A percentile compares a stretch with the other conserved stretches of the same genome.
Evolutionary conservation across 2,888 invertebrate species (phyloP).

Genomic region (Nudaria mundana): DNA sequence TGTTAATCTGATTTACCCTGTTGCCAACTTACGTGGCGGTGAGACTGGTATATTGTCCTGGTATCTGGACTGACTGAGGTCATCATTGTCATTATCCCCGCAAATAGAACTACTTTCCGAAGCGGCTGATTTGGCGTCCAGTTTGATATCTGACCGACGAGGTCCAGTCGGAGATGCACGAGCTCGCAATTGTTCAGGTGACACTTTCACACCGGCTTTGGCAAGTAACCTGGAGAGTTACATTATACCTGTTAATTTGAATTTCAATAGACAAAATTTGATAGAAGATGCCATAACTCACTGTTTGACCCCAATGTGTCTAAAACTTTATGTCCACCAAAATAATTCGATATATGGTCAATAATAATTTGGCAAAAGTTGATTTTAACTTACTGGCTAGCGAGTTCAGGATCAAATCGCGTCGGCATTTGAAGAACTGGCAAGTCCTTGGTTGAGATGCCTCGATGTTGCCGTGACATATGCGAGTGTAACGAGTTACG

Average conservation of each 20-base stretch:
- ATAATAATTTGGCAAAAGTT: too few relatives aligned
- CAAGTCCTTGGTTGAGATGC: constrained; percentile 95
- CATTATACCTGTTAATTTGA: too few relatives aligned
- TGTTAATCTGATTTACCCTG: not conserved
- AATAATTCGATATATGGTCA: too few relatives aligned
- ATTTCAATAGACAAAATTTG: too few relatives aligned
- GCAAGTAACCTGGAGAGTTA: constrained; percentile 83
- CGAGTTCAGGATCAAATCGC: constrained; percentile 94
- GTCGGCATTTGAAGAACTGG: constrained; percentile 96
- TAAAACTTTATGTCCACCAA: too few relatives aligned
- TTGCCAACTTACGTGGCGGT: constrained; percentile 82
- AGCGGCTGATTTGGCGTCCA: constrained; percentile 88
- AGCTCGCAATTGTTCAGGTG: constrained; percentile 90
- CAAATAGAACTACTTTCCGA: constrained; percentile 88
- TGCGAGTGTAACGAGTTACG: constrained; percentile 95
- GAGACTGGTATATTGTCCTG: constrained; percentile 80
- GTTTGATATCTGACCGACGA: constrained; percentile 87
- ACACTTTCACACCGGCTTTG: constrained; percentile 93
- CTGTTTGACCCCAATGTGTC: too few relatives aligned
- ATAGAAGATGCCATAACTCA: too few relatives aligned
- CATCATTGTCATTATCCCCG: constrained; percentile 91
- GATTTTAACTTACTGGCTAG: constrained; percentile 83
- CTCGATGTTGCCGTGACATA: constrained; percentile 96
- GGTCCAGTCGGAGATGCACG: constrained; percentile 93
- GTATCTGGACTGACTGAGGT: constrained; percentile 86